Base-by-base conservation (phyloP, 2,797 vertebrate species). In the Rhadinocentrus ornatus region DNA sequence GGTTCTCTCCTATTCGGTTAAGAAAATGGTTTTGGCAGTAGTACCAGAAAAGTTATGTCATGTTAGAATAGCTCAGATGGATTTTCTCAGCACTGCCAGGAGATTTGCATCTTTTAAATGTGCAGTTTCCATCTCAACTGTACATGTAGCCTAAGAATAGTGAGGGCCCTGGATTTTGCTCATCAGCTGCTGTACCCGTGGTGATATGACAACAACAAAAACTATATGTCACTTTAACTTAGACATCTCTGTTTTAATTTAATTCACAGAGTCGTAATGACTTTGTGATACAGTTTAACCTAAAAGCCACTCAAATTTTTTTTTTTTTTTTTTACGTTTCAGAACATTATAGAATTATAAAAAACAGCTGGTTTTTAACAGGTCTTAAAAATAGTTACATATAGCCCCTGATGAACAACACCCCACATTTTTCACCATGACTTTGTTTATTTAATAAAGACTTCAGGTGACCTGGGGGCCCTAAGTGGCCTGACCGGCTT, bases 11-110 rank as follows among this genome's bases (percentile, higher is more conserved):
- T 54, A 63, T 58, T 41, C 29, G 34, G 68, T 55, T 44, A 48
- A 59, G 65, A 67, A 71, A 80, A 76, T 20, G 48, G n/a, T 72
- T 77, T 78, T 88, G 81, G 81, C 86, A 69, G 6, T 34, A 26
- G 64, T 0, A 27, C 18, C 29, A 39, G 79, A 50, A 32, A 64
- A 20, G 5, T 69, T 39, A 31, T 54, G 35, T 75, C 22, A 62
- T 37, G 34, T 66, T 50, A 24, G 15, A 73, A 52, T n/a, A 56
- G 11, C 16, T 63, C 54, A 63, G 55, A 80, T 75, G 64, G 46
- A 46, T 81, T 66, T 60, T 71, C 66, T 81, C 62, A 65, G 55
- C 8, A 1, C 53, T 34, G 41, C 44, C 15, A 10, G 66, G 62
- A 62, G 54, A 44, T 83, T 79, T 55, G 61, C 22, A 50, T 75